Base-by-base conservation (phyloP, 2,888 invertebrate species). In the Drosophila paranaensis region DNA sequence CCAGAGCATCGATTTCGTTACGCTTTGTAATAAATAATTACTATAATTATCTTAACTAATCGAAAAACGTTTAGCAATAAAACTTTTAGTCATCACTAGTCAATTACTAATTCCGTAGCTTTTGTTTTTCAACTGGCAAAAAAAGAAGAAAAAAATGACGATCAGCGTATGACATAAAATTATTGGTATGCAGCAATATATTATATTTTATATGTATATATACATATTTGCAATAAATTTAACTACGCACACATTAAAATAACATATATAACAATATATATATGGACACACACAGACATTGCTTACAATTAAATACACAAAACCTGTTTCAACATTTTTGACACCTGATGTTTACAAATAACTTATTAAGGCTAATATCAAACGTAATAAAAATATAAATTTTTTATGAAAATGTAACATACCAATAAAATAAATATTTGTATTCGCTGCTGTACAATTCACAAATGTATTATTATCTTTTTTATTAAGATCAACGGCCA, bases 331-430 rank as follows among this genome's bases (percentile, higher is more conserved):
- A 16, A 27, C 16, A 50, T n/a, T 33, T 30, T 60, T 35, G 62
- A 77, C 75, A 76, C 77, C 75, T 77, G 75, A 77, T 76, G 75
- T 67, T 72, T 72, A 30, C 67, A 58, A 63, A 25, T 46, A 20
- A 16, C 3, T 25, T 37, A 6, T 30, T 37, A 68, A 13, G 33
- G 3, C 11, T 27, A 25, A 48, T 25, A 33, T 16, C 2, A 6
- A 25, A 2, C 13, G 20, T 10, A 2, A 11, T 1, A 13, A 6
- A 13, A 10, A 50, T 40, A 50, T 55, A 39, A 10, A n/a, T 35
- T 9, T 11, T 25, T 35, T 11, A 50, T n/a, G 35, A 20, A 37
- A 39, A 27, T 20, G 2, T 58, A 16, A 62, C 60, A 53, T 78
- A 78, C 79, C 65, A 45, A 77, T 8, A 51, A 53, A 9, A 46